Evolutionary conservation across 2,888 invertebrate genomes (phyloP).

Genomic region (Rotaria sp.): DNA sequence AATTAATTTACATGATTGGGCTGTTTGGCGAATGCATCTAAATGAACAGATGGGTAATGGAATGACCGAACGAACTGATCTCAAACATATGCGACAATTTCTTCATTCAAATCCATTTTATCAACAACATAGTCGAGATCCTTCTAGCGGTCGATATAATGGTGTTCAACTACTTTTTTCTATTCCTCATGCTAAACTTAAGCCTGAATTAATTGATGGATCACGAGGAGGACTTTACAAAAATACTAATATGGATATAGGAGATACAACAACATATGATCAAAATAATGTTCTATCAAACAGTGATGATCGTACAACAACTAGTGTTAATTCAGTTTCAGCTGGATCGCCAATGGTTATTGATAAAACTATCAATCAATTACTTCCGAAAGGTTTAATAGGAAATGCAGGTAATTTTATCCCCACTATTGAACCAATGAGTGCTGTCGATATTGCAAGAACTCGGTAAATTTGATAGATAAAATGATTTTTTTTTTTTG

Average conservation of each 20-base stretch:
- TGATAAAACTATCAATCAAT: background rate
- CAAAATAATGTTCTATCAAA: background rate
- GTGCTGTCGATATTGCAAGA: background rate
- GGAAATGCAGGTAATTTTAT: background rate
- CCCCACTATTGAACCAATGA: background rate
- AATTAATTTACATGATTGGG: conserved; percentile 15
- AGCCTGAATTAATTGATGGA: background rate
- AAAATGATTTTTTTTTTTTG: background rate
- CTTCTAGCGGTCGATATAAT: background rate
- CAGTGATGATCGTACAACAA: background rate
- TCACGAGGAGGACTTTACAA: background rate
- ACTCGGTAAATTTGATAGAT: background rate
- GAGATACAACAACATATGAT: background rate
- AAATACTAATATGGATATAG: background rate
- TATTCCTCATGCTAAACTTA: background rate
- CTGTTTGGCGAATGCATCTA: background rate
- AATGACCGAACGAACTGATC: background rate
- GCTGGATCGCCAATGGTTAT: background rate
- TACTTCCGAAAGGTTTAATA: background rate
- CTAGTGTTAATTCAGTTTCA: background rate
- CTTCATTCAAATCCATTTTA: conserved; percentile 21
- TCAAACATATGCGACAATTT: conserved; percentile 7
- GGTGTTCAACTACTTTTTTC: background rate
- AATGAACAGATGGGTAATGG: conserved; percentile 1
- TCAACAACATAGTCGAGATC: conserved; percentile 12